Base-by-base conservation (phyloP, 2,797 vertebrate species). In the Pseudochaenichthys georgianus region DNA sequence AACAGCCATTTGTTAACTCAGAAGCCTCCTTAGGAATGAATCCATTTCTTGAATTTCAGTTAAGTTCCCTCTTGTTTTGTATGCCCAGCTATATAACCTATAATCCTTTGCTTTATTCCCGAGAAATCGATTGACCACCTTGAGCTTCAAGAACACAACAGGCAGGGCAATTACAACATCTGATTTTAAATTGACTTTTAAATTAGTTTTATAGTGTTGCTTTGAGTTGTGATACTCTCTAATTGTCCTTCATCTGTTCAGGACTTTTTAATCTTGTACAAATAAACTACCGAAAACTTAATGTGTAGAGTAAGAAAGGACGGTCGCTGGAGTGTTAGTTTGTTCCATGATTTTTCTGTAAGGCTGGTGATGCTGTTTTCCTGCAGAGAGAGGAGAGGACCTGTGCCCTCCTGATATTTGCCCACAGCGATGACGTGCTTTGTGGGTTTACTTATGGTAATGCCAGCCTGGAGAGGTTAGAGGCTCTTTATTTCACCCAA, bases 371-470 rank as follows among this genome's bases (percentile, higher is more conserved):
- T 82, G 89, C 88, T 92, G 59, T 85, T 71, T 9, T 0, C n/a
- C 60, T 54, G 78, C 66, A 0, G 28, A 50, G 80, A 79, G 82
- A 73, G 74, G 61, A 76, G 83, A 65, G 78, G 67, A 81, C 83
- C 87, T 78, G 78, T 87, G 89, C 92, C 91, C 90, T 89, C 87
- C 86, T 86, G 87, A 82, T 92, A 83, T 93, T 93, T 92, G 88
- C 87, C 86, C 88, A 82, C 86, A 84, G 84, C 61, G 21, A 70
- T 94, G 91, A 94, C 88, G 88, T 84, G 83, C 82, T 90, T 92
- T 92, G 91, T 84, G 88, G 90, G 85, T 94, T 94, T 93, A 91
- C 90, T 92, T 94, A 93, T 94, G 93, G 88, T 93, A 93, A 94
- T 94, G 82, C 64, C 81, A 78, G 86, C 82, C 81, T 4, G 78